Conservation (phyloP, 1,140 invertebrate genomes). For the Matsumurasca onukii region DNA sequence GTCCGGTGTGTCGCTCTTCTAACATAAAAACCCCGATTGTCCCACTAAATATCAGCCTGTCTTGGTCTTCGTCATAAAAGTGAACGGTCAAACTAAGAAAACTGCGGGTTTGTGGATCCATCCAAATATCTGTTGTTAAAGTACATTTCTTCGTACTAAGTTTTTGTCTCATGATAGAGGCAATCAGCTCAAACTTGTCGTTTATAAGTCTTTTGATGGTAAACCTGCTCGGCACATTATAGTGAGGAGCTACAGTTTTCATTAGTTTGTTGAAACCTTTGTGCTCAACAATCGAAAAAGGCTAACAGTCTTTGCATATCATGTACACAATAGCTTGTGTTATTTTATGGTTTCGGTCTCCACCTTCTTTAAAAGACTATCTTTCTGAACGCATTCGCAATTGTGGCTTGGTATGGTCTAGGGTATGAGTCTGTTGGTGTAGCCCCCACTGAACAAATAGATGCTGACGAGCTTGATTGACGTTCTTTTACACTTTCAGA, state of each 20-base stretch:
- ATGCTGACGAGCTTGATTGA: slow-evolving; percentile 13
- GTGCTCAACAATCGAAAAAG: slow-evolving; percentile 47
- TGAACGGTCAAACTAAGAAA: slow-evolving; percentile 42
- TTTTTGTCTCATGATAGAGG: slow-evolving; percentile 40
- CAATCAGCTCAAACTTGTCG: slow-evolving; percentile 46
- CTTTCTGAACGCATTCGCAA: slow-evolving; percentile 20
- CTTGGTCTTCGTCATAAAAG: slow-evolving; percentile 38
- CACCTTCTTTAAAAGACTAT: slow-evolving; percentile 31
- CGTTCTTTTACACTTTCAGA: not conserved
- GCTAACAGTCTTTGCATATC: slow-evolving; percentile 47
- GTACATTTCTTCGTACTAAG: slow-evolving; percentile 34
- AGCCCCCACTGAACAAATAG: slow-evolving; percentile 15
- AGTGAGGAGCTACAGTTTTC: slow-evolving; percentile 45
- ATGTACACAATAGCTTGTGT: slow-evolving; percentile 41
- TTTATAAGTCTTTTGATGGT: slow-evolving; percentile 40
- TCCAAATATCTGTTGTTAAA: slow-evolving; percentile 45
- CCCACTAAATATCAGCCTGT: slow-evolving; percentile 33
- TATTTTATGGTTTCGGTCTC: slow-evolving; percentile 28
- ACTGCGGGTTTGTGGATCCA: slow-evolving; percentile 40
- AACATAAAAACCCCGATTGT: slow-evolving; percentile 39
- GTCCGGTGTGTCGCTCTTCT: slow-evolving; percentile 40
- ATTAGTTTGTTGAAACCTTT: slow-evolving; percentile 47
- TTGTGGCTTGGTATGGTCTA: slow-evolving; percentile 10
- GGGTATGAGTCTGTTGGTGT: slow-evolving; percentile 6
- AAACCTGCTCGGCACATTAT: slow-evolving; percentile 45